Evolutionary conservation across 2,113 vertebrate species (phyloP), one percentile per base, ranked within the genome.

Genomic region (Siniperca knerii): DNA sequence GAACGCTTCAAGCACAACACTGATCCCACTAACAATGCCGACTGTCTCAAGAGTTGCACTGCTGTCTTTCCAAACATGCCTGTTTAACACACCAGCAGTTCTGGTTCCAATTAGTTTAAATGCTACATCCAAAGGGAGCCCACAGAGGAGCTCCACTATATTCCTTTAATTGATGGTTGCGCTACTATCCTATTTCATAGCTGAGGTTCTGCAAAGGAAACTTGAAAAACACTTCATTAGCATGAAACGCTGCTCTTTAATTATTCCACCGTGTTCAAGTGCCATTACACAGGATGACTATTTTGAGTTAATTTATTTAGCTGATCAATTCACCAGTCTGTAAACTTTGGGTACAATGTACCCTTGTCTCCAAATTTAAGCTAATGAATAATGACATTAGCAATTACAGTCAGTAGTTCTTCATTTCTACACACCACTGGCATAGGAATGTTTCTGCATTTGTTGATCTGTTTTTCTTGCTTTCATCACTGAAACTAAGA

Each of bases 51-150:
- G 81, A 87, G 67, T 66, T 88, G 71, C 75, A 77, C 81, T 60
- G 82, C 88, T 71, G 79, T 88, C 87, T 89, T 67, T 90, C 74
- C 74, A 89, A 90, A 86, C 67, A 88, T 85, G 88, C 75, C 85
- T 81, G 81, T 89, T 89, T 88, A 91, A 92, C 88, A 92, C 87
- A 85, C 86, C 76, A 82, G 78, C 16, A 0, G 25, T 64, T 91
- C 92, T 94, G 94, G 70, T 92, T 93, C 84, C 89, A 94, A 93
- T 94, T 93, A 93, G 79, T 68, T 83, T 90, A 85, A 92, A 92
- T 80, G 82, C 78, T 89, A 61, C 81, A 90, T 89, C 69, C 85
- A 91, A 87, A 88, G 84, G 85, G 58, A 92, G 72, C 82, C 86
- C 44, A 75, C 42, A 2, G 48, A 87, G 84, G 71, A 85, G 80